Evolutionary conservation across 2,797 vertebrate genomes (phyloP), one percentile per base, ranked within the genome.

Genomic region (Neostethus bicornis): DNA sequence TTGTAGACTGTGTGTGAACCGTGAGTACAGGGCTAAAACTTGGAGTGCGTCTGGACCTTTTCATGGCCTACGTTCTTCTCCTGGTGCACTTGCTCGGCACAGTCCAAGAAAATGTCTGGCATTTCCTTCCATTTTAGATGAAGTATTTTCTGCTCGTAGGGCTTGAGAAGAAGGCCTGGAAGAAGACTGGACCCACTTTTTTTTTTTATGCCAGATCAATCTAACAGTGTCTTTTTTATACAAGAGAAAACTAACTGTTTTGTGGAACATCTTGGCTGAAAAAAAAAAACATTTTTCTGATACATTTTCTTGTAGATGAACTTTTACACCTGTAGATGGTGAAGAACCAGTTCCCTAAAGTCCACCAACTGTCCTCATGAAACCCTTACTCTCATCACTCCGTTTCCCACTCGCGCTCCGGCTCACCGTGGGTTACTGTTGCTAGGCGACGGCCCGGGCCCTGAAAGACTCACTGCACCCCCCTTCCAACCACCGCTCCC

Each of bases 341-440:
- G 64, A 45, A 59, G 56, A 65, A 77, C 68, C 70, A 57, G 54
- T 85, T 55, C 67, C 84, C 76, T 79, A 66, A 84, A 84, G 73
- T 79, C 67, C 70, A 69, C 73, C 73, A 89, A 90, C 87, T 91
- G 89, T 91, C 90, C 87, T 91, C 79, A 87, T 50, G 58, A 85
- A 90, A 89, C 88, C 88, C 73, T 78, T 80, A 76, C 80, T 84
- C 62, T 74, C 69, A 60, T 65, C 77, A 61, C 55, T 79, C 80
- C 74, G 60, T 62, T 73, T 79, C 79, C 79, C 73, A 63, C 67
- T 76, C 77, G 4, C 73, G 77, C 70, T 79, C 82, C 65, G 82
- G 82, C 83, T 89, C 86, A 86, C 91, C 87, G 88, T 91, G 91
- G 92, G 92, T 92, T 92, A 93, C 92, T 92, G 92, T 92, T 93